These are phyloP conservation scores for Lasioglossum marginatum DNA, from an alignment of 2,888 invertebrate species.

Conservation along the genomic window DNA sequence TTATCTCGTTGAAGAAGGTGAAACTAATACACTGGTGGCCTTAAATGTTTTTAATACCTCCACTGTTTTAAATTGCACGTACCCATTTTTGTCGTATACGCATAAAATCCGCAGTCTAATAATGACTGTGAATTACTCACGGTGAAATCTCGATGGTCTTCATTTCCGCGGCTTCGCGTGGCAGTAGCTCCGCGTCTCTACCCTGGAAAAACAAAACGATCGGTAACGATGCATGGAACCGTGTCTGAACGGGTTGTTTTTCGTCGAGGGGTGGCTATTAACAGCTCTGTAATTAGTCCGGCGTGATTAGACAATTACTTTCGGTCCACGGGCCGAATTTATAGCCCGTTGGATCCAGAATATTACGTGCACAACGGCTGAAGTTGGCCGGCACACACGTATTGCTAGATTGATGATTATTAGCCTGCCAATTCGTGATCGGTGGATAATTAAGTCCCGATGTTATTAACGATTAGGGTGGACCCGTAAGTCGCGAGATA, in stretches of 20 bases:
- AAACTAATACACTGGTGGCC: too few relatives aligned
- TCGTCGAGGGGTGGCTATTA: neutral
- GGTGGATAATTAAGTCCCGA: slow-evolving; percentile 49
- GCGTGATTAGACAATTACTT: slow-evolving; percentile 33
- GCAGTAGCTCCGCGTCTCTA: neutral
- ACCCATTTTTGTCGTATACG: too few relatives aligned
- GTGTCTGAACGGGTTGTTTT: neutral
- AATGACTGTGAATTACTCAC: slow-evolving; percentile 28
- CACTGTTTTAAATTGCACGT: too few relatives aligned
- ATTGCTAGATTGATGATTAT: slow-evolving; percentile 51
- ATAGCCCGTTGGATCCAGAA: slow-evolving; percentile 13
- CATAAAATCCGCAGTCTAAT: neutral
- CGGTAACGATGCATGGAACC: neutral
- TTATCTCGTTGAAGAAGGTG: too few relatives aligned
- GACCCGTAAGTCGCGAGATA: slow-evolving; percentile 23
- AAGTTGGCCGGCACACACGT: slow-evolving; percentile 12
- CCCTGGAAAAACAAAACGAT: slow-evolving; percentile 13
- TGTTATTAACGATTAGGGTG: slow-evolving; percentile 44
- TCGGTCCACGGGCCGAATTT: slow-evolving; percentile 28
- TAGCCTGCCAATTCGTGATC: slow-evolving; percentile 47
- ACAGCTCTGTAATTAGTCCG: neutral
- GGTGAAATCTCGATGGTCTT: neutral
- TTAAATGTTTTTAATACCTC: too few relatives aligned
- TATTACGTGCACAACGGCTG: neutral
- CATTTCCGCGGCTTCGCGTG: slow-evolving; percentile 15